Conservation (phyloP, 1,140 invertebrate genomes). For the Bombus pyrosoma region DNA sequence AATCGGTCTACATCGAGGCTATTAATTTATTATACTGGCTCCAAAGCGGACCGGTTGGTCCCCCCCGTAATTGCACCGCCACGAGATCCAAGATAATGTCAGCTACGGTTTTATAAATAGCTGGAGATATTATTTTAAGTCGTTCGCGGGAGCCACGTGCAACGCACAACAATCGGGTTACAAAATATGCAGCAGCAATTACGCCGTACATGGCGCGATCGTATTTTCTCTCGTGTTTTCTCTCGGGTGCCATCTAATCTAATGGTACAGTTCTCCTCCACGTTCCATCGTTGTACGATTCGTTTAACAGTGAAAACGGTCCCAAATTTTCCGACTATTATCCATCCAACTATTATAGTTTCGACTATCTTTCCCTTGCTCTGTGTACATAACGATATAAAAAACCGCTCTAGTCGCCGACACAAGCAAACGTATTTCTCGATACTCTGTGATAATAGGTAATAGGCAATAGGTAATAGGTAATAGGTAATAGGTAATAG, state of each 20-base stretch:
- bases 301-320: too few species aligned
- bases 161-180: slow-evolving; percentile 20
- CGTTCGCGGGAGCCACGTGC: slow-evolving; percentile 22
- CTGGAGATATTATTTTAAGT: slow-evolving; percentile 43
- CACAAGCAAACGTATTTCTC: too few species aligned
- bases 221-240: slow-evolving; percentile 42
- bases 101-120: slow-evolving; percentile 49
- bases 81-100: slow-evolving; percentile 37
- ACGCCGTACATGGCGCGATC: slow-evolving; percentile 45
- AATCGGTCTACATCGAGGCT: background rate
- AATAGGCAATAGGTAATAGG: too few species aligned
- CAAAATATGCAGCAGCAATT: slow-evolving; percentile 46
- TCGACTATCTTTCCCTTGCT: too few species aligned
- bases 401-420: too few species aligned
- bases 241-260: slow-evolving; percentile 17
- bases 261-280: slow-evolving; percentile 7
- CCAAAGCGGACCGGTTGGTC: background rate
- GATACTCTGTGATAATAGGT: too few species aligned
- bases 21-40: slow-evolving; percentile 34
- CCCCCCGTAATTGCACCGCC: slow-evolving; percentile 33
- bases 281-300: background rate
- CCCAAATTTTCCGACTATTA: too few species aligned
- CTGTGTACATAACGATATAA: too few species aligned
- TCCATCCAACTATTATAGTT: too few species aligned
- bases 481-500: too few species aligned